A percentile compares a stretch with the other conserved stretches of the same genome.
Evolutionary conservation across 53 echinoderm and acorn worm genomes (phyloP).

Genomic region (Crossaster papposus): DNA sequence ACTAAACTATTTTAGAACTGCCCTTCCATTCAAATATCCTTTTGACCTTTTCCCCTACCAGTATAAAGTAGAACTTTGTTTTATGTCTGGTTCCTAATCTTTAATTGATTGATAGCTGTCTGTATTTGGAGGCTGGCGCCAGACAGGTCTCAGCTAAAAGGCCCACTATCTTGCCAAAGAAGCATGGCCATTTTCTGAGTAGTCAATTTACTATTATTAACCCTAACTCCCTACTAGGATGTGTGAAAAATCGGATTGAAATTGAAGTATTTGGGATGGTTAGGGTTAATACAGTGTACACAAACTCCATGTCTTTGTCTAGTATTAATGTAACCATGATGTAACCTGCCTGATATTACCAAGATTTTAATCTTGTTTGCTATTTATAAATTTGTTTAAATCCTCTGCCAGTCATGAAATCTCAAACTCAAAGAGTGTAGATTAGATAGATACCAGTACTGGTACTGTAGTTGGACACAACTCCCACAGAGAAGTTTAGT

Average conservation of each 20-base stretch:
- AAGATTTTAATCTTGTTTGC: too few relatives aligned
- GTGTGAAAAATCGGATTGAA: too few relatives aligned
- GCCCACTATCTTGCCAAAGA: neutral
- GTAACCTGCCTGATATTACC: too few relatives aligned
- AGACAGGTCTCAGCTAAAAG: neutral
- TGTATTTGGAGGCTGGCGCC: neutral
- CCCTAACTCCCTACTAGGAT: too few relatives aligned
- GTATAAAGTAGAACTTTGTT: neutral
- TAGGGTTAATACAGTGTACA: too few relatives aligned
- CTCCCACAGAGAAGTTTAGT: neutral
- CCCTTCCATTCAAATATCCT: neutral
- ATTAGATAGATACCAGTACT: too few relatives aligned
- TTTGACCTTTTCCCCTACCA: neutral
- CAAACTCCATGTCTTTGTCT: too few relatives aligned
- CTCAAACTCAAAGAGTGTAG: neutral
- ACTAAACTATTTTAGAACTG: neutral
- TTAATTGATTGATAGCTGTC: constrained; percentile 1
- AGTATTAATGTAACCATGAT: too few relatives aligned
- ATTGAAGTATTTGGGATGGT: too few relatives aligned
- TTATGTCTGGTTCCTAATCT: neutral
- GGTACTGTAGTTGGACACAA: neutral
- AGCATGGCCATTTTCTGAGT: neutral
- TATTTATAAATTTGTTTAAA: constrained; percentile 12
- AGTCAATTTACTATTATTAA: neutral
- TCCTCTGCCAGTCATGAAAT: neutral